Conservation (phyloP, 2,113 vertebrate genomes). For the Girardinichthys multiradiatus region DNA sequence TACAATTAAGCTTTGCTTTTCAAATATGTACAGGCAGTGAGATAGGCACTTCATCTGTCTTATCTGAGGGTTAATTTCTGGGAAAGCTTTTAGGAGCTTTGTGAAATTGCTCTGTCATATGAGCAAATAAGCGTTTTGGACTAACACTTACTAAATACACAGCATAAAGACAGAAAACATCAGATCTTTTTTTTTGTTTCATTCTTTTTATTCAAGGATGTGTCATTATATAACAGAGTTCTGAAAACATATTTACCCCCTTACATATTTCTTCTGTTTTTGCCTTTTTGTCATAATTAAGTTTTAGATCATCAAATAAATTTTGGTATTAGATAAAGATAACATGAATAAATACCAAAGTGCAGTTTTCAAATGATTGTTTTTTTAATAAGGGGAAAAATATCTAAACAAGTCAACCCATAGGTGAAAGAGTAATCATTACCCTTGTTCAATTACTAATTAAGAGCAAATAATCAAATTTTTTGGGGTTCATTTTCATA, state of each 20-base stretch:
- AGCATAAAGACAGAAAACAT: neutral
- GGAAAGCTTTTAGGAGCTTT: constrained; percentile 19
- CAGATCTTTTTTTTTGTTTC: neutral
- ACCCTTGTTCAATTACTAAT: neutral
- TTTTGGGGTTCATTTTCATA: neutral
- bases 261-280: neutral
- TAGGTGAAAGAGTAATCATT: neutral
- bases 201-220: neutral
- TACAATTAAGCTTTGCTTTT: neutral
- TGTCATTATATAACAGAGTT: neutral
- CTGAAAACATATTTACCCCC: too few species aligned
- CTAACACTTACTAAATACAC: constrained; percentile 9
- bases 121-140: constrained; percentile 20
- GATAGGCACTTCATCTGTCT: constrained; percentile 25
- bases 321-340: neutral
- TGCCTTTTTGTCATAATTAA: too few species aligned
- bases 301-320: neutral
- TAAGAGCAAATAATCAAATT: neutral
- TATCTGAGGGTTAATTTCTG: constrained; percentile 33
- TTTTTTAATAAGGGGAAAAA: neutral
- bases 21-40: constrained; percentile 10
- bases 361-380: neutral
- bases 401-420: neutral
- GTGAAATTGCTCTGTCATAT: constrained; percentile 1
- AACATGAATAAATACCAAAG: neutral